Percentiles rank a stretch among this genome's conserved stretches.
Evolutionary conservation across 2,113 vertebrate genomes (phyloP).

Genomic region (Galeopterus variegatus): DNA sequence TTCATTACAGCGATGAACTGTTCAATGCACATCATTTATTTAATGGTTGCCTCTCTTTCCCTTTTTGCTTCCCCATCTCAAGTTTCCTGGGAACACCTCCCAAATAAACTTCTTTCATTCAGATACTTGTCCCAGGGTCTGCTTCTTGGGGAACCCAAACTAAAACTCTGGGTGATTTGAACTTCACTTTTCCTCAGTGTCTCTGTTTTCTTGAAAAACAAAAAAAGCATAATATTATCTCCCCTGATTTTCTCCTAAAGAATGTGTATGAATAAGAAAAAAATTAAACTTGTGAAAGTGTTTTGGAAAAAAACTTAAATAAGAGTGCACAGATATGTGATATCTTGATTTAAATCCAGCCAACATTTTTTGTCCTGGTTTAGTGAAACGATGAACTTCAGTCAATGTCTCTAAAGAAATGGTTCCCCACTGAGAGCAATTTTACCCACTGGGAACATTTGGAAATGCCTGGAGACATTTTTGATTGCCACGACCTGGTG

Average conservation of each 20-base stretch:
- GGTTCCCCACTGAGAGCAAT: neutral
- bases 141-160: neutral
- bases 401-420: neutral
- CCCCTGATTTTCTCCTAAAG: neutral
- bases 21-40: neutral
- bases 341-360: slow-evolving; percentile 3
- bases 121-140: neutral
- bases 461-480: neutral
- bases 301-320: slow-evolving; percentile 17
- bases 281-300: neutral
- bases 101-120: neutral
- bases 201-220: neutral
- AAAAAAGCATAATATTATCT: neutral
- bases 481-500: neutral
- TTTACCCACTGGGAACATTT: neutral
- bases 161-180: neutral
- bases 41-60: neutral
- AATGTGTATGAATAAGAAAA: neutral
- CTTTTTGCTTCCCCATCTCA: neutral
- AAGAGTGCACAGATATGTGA: neutral
- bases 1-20: neutral
- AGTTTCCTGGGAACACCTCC: neutral
- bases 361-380: neutral
- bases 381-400: neutral
- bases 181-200: neutral